These are phyloP conservation scores for Amblyjoppa proteus DNA, from an alignment of 2,888 invertebrate genomes.

Conservation along the genomic window DNA sequence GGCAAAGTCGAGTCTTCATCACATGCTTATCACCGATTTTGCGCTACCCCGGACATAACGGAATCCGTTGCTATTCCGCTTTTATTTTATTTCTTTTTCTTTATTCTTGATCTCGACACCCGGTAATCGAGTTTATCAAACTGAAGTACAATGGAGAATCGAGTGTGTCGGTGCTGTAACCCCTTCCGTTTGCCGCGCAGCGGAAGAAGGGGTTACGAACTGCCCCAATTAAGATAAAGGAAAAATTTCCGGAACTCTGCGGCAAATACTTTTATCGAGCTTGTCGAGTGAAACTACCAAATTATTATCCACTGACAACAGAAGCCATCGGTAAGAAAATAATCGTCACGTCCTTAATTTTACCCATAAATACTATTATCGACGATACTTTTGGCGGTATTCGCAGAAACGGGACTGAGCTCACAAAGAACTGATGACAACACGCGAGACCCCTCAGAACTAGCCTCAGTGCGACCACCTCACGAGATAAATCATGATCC, in stretches of 20 bases:
- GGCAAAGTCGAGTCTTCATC: too few species aligned
- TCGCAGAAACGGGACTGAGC: not conserved
- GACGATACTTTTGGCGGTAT: not conserved
- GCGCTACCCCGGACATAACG: too few species aligned
- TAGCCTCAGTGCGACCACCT: too few species aligned
- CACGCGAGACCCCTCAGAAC: too few species aligned
- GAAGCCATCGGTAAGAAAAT: conserved; percentile 20
- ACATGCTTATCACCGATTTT: too few species aligned
- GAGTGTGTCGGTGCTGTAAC: not conserved
- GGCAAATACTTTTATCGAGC: not conserved
- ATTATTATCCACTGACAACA: conserved; percentile 3
- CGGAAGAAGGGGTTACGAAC: not conserved
- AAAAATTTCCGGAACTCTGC: not conserved
- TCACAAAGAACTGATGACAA: too few species aligned
- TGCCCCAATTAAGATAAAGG: not conserved
- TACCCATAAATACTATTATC: not conserved
- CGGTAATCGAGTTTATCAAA: too few species aligned
- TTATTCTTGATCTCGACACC: too few species aligned
- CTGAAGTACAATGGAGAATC: not conserved
- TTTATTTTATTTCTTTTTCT: too few species aligned
- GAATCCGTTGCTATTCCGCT: too few species aligned
- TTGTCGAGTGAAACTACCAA: not conserved
- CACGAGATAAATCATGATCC: too few species aligned
- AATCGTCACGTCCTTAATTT: not conserved
- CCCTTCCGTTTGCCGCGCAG: not conserved